Base-by-base conservation (phyloP, 1,140 invertebrate species). In the Lycorma delicatula region DNA sequence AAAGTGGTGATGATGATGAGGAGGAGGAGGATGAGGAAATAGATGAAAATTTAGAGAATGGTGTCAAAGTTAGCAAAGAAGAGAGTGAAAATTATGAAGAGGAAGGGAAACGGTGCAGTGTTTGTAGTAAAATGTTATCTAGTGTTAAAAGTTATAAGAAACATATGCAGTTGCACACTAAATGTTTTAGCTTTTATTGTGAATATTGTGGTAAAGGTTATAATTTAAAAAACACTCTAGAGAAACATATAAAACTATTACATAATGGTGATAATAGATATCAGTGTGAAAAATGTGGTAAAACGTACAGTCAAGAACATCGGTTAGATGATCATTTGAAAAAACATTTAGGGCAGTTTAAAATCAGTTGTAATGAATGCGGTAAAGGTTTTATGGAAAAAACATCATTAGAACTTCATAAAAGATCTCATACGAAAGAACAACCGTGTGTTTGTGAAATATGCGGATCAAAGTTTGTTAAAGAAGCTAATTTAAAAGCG, bases 381-480 rank as follows among this genome's bases (percentile, higher is more conserved):
- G 26, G 25, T 4, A 53, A 59, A 34, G 51, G 57, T 1, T 59
- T 53, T 53, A 47, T 52, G 20, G 20, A 29, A 28, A 58, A 53
- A 34, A 11, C 31, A 16, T 27, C 38, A 13, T 44, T 62, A 11
- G 50, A 59, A 46, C 52, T 55, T 38, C 63, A 64, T 31, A 54
- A 51, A 18, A 20, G 54, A 11, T 56, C 51, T 20, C 64, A 64
- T 26, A 64, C 60, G 12, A 62, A 61, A 27, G 58, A 60, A 51
- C 47, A 54, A 13, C 62, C 62, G 3, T 65, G 50, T 41, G 52
- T 58, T 11, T 65, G 64, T 46, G 55, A 63, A 46, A 44, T 41
- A 22, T 65, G 64, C 26, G 60, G 60, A 18, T 56, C 36, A 20
- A 52, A 46, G 18, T 59, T 59, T 46, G 12, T 11, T 1, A 46